Evolutionary conservation across 2,797 vertebrate species (phyloP).

Genomic region (Synaphobranchus kaupii): DNA sequence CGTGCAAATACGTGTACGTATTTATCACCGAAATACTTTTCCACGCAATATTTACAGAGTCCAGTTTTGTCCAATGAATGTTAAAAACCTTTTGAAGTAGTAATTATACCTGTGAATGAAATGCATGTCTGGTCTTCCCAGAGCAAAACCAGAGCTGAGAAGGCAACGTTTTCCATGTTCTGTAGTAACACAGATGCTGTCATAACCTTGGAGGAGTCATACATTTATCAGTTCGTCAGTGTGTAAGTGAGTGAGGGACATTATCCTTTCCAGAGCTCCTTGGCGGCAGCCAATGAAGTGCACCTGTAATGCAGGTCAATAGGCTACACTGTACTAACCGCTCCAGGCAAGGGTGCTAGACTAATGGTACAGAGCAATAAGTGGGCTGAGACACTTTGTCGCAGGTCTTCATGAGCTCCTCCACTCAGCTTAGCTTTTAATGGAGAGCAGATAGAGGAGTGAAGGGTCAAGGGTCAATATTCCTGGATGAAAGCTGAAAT

Average conservation of each 20-base stretch:
- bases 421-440: background rate
- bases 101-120: background rate
- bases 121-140: background rate
- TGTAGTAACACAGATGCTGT: background rate
- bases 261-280: background rate
- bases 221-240: background rate
- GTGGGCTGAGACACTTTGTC: background rate
- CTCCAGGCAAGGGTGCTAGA: background rate
- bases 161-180: background rate
- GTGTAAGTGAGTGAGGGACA: background rate
- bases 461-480: background rate
- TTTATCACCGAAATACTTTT: background rate
- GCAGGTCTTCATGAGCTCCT: background rate
- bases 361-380: background rate
- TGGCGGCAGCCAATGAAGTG: background rate
- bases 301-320: slow-evolving; percentile 6
- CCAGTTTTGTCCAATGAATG: background rate
- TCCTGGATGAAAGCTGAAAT: background rate
- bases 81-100: background rate
- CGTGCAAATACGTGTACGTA: too few species aligned
- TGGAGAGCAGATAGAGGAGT: background rate
- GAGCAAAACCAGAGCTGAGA: background rate
- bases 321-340: background rate
- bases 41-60: background rate
- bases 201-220: background rate